A percentile compares a stretch with the other conserved stretches of the same genome.
Evolutionary conservation across 2,888 invertebrate species (phyloP).

Genomic region (Tolmerus cingulatus): DNA sequence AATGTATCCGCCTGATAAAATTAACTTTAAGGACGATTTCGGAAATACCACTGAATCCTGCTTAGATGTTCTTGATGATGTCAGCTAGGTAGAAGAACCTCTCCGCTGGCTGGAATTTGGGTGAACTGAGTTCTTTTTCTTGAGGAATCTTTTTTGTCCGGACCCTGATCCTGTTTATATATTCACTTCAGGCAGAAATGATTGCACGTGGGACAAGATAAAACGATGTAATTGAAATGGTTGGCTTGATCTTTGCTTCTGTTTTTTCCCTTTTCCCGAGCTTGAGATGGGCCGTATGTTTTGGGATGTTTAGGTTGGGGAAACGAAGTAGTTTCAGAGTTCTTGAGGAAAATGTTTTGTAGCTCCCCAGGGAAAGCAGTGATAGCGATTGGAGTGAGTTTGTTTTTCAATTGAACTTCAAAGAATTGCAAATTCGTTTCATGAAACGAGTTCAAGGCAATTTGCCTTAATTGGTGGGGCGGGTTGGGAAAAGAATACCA

Average conservation of each 20-base stretch:
- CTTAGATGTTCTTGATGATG: neutral
- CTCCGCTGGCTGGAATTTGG: neutral
- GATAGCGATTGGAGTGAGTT: neutral
- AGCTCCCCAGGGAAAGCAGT: neutral
- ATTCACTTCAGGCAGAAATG: conserved; percentile 30
- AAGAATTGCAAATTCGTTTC: neutral
- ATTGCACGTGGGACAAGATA: conserved; percentile 35
- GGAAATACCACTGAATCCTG: neutral
- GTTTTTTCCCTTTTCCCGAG: neutral
- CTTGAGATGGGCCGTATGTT: neutral
- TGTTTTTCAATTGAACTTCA: neutral
- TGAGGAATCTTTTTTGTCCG: neutral
- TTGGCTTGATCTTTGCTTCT: neutral
- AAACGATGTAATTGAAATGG: conserved; percentile 18
- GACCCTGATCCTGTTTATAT: conserved; percentile 14
- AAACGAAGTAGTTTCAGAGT: neutral
- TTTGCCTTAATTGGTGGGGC: neutral
- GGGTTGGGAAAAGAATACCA: neutral
- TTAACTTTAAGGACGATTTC: neutral
- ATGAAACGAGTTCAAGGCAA: neutral
- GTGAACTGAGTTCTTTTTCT: neutral
- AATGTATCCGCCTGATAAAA: neutral
- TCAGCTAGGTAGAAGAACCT: neutral
- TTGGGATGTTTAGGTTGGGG: neutral
- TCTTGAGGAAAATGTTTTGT: neutral